phyloP scores from a whole-genome alignment of 2,113 vertebrate genomes.

The Otus sunia region DNA sequence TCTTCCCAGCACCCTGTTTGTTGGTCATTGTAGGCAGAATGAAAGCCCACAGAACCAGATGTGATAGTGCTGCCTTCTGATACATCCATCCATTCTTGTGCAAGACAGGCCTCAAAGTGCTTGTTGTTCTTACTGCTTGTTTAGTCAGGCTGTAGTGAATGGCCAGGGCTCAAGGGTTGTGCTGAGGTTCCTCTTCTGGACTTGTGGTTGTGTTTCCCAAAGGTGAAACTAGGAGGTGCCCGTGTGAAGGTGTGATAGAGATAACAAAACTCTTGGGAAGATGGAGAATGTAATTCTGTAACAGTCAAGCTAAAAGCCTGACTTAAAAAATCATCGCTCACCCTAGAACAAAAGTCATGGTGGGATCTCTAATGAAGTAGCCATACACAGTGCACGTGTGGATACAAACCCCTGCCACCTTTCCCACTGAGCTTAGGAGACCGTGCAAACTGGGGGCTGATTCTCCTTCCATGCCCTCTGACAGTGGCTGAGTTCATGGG shows the following conservation, averaged over 20 bases:
- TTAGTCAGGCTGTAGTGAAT: neutral
- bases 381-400: rapidly evolving
- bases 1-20: neutral
- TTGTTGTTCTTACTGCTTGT: neutral
- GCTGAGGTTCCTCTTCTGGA: neutral
- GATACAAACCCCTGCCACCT: neutral
- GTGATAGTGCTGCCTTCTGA: neutral
- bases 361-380: neutral
- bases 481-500: too few relatives aligned
- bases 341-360: neutral
- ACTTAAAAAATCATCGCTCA: neutral
- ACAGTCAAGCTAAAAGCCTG: neutral
- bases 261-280: neutral
- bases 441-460: rapidly evolving
- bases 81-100: neutral
- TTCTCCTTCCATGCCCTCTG: neutral
- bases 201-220: neutral
- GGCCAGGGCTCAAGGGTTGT: neutral
- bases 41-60: neutral
- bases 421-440: neutral
- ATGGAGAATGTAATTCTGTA: neutral
- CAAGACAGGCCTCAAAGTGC: neutral
- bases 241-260: neutral
- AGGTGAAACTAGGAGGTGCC: neutral
- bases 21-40: neutral